phyloP scores from a whole-genome alignment of 2,888 invertebrate genomes.

The Drosophila melanosoma region DNA sequence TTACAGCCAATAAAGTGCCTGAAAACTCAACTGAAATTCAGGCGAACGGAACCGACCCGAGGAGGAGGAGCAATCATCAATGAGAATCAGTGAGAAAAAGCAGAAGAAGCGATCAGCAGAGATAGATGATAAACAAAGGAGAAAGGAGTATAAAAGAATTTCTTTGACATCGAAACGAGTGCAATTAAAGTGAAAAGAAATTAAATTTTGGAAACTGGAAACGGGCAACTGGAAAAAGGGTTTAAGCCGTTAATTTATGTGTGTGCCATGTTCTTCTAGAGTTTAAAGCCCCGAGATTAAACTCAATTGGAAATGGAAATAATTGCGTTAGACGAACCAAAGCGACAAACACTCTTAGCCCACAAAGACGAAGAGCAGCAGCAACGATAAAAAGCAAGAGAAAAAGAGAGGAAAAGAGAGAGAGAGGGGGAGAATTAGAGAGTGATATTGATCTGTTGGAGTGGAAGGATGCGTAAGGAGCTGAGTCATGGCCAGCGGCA shows the following conservation, averaged over 20 bases:
- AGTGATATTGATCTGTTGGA: neutral
- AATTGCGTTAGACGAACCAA: constrained; percentile 54
- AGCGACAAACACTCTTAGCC: constrained; percentile 38
- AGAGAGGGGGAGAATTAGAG: neutral
- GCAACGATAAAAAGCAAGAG: constrained; percentile 8
- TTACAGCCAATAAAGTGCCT: constrained; percentile 66
- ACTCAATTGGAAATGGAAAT: constrained; percentile 63
- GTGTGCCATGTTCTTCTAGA: constrained; percentile 44
- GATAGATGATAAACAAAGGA: constrained; percentile 11
- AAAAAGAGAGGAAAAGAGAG: neutral
- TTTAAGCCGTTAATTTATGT: constrained; percentile 22
- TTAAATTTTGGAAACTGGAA: neutral
- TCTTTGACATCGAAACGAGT: neutral
- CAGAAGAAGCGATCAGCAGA: constrained; percentile 10
- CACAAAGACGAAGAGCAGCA: constrained; percentile 30
- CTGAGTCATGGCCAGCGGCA: constrained; percentile 57
- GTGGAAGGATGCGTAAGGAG: constrained; percentile 58
- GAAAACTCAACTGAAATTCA: constrained; percentile 18
- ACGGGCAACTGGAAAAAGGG: constrained; percentile 3
- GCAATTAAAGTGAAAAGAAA: constrained; percentile 9
- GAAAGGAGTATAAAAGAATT: neutral
- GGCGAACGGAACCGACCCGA: neutral
- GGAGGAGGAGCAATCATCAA: constrained; percentile 20
- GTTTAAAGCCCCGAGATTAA: constrained; percentile 15
- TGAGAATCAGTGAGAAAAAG: constrained; percentile 17